Percentiles rank a stretch among this genome's conserved stretches.
Conservation (phyloP, 2,888 invertebrate species). For the Phaedon cochleariae region DNA sequence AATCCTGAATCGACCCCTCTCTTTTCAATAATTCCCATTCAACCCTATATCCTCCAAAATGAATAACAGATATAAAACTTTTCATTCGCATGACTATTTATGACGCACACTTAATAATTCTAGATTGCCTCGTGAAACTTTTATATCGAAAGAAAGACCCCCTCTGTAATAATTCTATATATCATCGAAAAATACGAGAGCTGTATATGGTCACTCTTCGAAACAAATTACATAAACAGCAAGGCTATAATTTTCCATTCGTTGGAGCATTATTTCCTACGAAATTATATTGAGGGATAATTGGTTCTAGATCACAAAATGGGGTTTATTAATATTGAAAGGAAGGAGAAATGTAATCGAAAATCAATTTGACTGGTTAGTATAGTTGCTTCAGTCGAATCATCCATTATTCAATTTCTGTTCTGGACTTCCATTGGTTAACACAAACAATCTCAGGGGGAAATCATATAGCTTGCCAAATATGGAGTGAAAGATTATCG, state of each 20-base stretch:
- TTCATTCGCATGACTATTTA: background rate
- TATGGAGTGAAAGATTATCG: background rate
- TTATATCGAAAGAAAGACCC: background rate
- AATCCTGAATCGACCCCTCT: too few species aligned
- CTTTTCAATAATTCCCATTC: too few species aligned
- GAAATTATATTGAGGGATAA: slow-evolving; percentile 31
- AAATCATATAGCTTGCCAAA: background rate
- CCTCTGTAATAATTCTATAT: background rate
- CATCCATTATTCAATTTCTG: background rate
- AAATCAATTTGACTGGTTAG: slow-evolving; percentile 29
- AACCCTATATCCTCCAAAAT: too few species aligned
- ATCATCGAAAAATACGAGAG: background rate
- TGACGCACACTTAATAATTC: background rate
- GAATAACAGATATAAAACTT: too few species aligned
- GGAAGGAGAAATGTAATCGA: slow-evolving; percentile 30
- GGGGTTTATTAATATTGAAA: slow-evolving; percentile 32
- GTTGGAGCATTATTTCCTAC: slow-evolving; percentile 30
- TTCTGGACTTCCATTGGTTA: background rate
- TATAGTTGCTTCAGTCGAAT: background rate
- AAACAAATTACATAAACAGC: slow-evolving; percentile 26
- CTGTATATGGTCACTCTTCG: slow-evolving; percentile 23
- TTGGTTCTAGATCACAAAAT: slow-evolving; percentile 32
- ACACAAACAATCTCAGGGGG: background rate
- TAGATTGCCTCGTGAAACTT: background rate
- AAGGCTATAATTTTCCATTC: slow-evolving; percentile 32